Evolutionary conservation across 2,888 invertebrate species (phyloP).

Genomic region (Epicampocera succincta): DNA sequence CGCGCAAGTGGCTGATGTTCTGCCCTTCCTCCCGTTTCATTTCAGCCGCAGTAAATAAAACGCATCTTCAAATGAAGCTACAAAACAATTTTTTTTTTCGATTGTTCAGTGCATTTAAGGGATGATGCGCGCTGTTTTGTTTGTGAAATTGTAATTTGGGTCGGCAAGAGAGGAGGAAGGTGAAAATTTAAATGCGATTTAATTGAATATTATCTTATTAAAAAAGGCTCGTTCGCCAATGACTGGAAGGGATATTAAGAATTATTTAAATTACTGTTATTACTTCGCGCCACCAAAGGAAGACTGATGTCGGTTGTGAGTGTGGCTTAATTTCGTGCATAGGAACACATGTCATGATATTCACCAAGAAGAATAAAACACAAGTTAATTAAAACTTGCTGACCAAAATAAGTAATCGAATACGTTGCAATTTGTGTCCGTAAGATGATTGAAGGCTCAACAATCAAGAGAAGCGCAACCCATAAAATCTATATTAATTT

Average conservation of each 20-base stretch:
- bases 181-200: conserved; percentile 76
- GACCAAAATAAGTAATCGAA: conserved; percentile 1
- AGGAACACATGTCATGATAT: conserved; percentile 54
- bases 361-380: not conserved
- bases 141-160: conserved; percentile 21
- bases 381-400: not conserved
- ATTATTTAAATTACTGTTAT: conserved; percentile 60
- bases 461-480: too few species aligned
- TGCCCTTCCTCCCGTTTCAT: not conserved
- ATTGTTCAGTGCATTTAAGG: conserved; percentile 51
- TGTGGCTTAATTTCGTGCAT: conserved; percentile 39
- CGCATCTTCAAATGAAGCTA: conserved; percentile 25
- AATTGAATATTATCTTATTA: conserved; percentile 74
- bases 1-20: not conserved
- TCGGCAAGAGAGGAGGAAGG: conserved; percentile 41
- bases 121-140: conserved; percentile 39
- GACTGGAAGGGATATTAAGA: conserved; percentile 38
- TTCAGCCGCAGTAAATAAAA: conserved; percentile 4
- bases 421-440: not conserved
- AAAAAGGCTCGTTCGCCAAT: conserved; percentile 38
- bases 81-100: conserved; percentile 19
- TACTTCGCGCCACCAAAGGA: conserved; percentile 15
- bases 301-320: not conserved
- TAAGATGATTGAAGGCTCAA: not conserved
- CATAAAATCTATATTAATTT: too few species aligned